Base-by-base conservation (phyloP, 2,113 vertebrate genomes). In the mouse (Mus musculus) region DNA sequence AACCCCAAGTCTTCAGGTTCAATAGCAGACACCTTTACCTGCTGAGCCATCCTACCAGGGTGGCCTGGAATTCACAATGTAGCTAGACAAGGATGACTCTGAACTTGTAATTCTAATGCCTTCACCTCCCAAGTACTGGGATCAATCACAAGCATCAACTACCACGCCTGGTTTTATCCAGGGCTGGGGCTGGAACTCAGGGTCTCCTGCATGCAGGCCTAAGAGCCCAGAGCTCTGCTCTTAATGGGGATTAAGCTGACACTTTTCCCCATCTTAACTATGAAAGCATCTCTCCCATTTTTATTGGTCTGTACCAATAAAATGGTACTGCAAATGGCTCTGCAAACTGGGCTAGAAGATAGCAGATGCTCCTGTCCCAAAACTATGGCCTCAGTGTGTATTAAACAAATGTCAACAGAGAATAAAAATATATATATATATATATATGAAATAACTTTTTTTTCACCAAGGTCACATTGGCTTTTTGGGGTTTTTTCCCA, bases 261-360 rank as follows among this genome's bases (percentile, higher is more conserved):
- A 72, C 22, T 39, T 33, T 90, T 84, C 75, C 42, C 89, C 89
- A 90, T 22, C 54, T 49, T 75, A 89, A 61, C 77, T 33, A 26
- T 46, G 87, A 93, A 94, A 92, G 80, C 36, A 69, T 75, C 49
- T 52, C 24, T 72, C 84, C 63, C 69, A 16, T 73, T 95, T 90
- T 81, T 73, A 88, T 4, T 75, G 73, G 28, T 54, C 88, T n/a
- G 24, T 30, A 39, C 54, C n/a, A 49, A 81, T 19, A 7, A 42
- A 42, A 42, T 42, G 42, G 3, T 42, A 42, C 42, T 42, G 42
- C 42, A 42, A 42, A 42, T 42, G 42, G 72, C n/a, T 49, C 42
- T 1, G 22, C 26, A 75, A 81, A 67, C 6, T 17, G 7, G 39
- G 61, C 36, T 16, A 5, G 7, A 75, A 69, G 20, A 75, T 14